These are phyloP conservation scores for Tympanuchus pallidicinctus DNA, from an alignment of 2,113 vertebrate species.

Conservation along the genomic window DNA sequence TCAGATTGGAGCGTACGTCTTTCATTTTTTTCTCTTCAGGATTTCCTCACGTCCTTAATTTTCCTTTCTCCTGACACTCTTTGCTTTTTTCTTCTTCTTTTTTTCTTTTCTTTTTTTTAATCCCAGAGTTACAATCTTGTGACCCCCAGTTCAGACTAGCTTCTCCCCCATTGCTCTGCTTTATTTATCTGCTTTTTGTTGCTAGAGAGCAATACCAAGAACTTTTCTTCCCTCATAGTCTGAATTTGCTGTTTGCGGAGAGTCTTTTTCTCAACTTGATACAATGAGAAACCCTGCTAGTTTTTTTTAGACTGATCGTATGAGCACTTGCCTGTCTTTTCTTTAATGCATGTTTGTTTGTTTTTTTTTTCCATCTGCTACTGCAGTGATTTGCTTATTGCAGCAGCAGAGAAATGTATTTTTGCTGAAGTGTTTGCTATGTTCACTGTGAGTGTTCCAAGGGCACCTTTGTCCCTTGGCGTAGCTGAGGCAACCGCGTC, in stretches of 20 bases:
- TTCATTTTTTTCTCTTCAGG: background rate
- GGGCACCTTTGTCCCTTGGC: conserved; percentile 2
- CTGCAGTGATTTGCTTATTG: conserved; percentile 13
- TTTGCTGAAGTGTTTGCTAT: conserved; percentile 21
- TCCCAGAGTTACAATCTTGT: background rate
- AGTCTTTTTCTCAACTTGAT: background rate
- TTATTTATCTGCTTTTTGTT: background rate
- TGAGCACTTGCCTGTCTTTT: background rate
- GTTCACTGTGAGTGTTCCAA: background rate
- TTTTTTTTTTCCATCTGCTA: background rate
- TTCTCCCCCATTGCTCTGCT: background rate
- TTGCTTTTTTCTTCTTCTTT: background rate
- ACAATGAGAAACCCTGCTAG: background rate
- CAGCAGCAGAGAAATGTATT: background rate
- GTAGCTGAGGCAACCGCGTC: background rate
- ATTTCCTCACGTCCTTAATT: background rate
- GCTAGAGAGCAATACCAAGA: background rate
- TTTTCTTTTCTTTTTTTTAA: background rate
- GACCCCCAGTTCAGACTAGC: background rate
- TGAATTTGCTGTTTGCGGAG: background rate
- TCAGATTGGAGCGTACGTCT: background rate
- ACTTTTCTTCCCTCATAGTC: background rate
- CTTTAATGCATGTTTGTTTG: background rate
- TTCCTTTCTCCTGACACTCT: background rate
- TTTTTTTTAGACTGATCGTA: background rate